Conservation (phyloP, 2,888 invertebrate genomes). For the Oligia strigilis region DNA sequence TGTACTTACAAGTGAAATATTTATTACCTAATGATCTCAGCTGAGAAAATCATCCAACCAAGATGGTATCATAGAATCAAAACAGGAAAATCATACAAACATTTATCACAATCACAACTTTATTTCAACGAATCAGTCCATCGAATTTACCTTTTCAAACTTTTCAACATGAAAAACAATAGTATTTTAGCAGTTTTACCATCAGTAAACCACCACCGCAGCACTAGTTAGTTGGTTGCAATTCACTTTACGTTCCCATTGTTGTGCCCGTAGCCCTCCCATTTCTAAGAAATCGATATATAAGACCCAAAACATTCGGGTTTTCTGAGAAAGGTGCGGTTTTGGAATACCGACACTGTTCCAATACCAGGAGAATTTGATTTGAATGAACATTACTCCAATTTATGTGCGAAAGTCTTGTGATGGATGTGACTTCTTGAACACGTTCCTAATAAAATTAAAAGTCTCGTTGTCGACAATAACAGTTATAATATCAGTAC, state of each 20-base stretch:
- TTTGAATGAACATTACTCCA: conserved; percentile 41
- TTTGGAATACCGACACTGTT: conserved; percentile 49
- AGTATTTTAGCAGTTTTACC: conserved; percentile 8
- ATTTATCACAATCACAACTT: too few species aligned
- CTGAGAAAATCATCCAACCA: neutral
- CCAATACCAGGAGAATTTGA: conserved; percentile 42
- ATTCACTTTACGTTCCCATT: conserved; percentile 62
- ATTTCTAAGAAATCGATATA: conserved; percentile 62
- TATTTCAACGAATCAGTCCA: neutral
- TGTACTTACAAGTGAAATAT: neutral
- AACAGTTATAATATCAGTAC: neutral
- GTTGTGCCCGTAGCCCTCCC: conserved; percentile 54
- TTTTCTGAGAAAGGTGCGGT: conserved; percentile 61
- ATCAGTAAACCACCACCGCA: conserved; percentile 23
- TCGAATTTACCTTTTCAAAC: neutral
- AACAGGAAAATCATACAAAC: neutral
- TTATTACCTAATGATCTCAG: neutral
- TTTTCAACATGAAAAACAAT: conserved; percentile 26
- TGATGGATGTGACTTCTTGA: conserved; percentile 19
- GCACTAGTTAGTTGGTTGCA: conserved; percentile 47
- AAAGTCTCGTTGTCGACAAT: neutral
- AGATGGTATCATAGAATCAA: neutral
- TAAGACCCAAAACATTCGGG: conserved; percentile 58
- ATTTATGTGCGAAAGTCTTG: conserved; percentile 40
- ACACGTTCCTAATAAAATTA: conserved; percentile 9